Base-by-base conservation (phyloP, 1,140 invertebrate species). In the Panagrolaimus sp. region DNA sequence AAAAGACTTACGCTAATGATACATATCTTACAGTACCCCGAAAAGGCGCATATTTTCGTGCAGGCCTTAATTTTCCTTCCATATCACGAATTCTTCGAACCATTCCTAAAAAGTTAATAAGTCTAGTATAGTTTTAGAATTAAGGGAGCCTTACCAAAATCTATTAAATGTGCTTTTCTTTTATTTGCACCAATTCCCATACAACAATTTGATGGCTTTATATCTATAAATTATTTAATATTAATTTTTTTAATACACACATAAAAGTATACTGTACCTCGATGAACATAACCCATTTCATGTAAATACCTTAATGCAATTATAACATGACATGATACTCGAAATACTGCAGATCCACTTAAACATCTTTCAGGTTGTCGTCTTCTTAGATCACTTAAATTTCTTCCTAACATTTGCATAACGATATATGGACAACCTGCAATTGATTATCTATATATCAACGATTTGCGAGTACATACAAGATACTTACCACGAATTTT, bases 341-440 rank as follows among this genome's bases (percentile, higher is more conserved):
- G 73, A 11, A 74, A 47, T 11, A 48, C 63, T n/a, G 72, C 76
- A 11, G 25, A 27, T n/a, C 42, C 25, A 43, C 25, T 13, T 14
- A 74, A 74, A 20, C 66, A 62, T 51, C 65, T 27, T 13, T 57
- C 31, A 13, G 71, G 63, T 31, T 42, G 71, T 14, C 44, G 1
- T n/a, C 70, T 25, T 13, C 73, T 62, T 20, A 74, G 38, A 63
- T 73, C 71, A n/a, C 20, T 65, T 27, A 74, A 46, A 67, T 73
- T 74, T 14, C 45, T 46, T 14, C 73, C 73, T 14, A 74, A 48
- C 68, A 75, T 48, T 46, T 74, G 73, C 73, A 74, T 74, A 13
- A 69, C 74, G 31, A 74, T 71, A 62, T 74, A 74, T 20, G 51
- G 51, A 16, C 51, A 57, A 25, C 51, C 51, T 11, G n/a, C n/a